Evolutionary conservation across 2,113 vertebrate genomes (phyloP), one percentile per base, ranked within the genome.

Genomic region (Pseudorectes ferrugineus): DNA sequence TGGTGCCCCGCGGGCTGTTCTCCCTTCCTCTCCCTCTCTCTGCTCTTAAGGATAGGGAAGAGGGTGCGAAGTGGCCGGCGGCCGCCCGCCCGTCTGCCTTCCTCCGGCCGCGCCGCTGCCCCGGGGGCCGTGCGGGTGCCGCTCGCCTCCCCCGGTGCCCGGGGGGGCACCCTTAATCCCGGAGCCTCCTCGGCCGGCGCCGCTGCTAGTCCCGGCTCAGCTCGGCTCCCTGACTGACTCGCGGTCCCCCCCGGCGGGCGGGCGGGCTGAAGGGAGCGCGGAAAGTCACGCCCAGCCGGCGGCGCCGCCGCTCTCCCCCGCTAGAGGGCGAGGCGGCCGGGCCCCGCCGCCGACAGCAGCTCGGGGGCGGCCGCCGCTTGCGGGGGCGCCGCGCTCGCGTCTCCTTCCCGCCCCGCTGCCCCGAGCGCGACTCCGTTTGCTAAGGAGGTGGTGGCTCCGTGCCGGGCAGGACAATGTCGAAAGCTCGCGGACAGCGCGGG

Each of bases 291-390:
- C 97, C 97, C 97, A 96, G 94, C 95, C 92, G 88, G 45, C 88
- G 88, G 74, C 91, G 94, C 54, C 89, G 86, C 96, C 91, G 63
- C 70, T 67, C 54, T 91, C 84, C 54, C 96, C 96, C 97, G 88
- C 97, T 97, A 98, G 98, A 95, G 97, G 97, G 98, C 98, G 97
- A 94, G 92, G 85, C 58, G 42, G 85, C 94, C 45, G 75, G 83
- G 45, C 58, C 62, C 62, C 72, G 46, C 65, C 51, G 80, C 78
- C 52, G 31, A 25, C 76, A 14, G 66, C 43, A 16, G 43, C 52
- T 38, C 40, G 65, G 65, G 16, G 4, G 11, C 17, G 51, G 52
- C 79, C 5, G 91, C 8, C 42, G 73, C n/a, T 63, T 4, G 68
- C 21, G 42, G 79, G 63, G 88, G 51, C 11, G 21, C 45, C 48